phyloP scores from a whole-genome alignment of 2,888 invertebrate species.

The Himalopsyche japonica region DNA sequence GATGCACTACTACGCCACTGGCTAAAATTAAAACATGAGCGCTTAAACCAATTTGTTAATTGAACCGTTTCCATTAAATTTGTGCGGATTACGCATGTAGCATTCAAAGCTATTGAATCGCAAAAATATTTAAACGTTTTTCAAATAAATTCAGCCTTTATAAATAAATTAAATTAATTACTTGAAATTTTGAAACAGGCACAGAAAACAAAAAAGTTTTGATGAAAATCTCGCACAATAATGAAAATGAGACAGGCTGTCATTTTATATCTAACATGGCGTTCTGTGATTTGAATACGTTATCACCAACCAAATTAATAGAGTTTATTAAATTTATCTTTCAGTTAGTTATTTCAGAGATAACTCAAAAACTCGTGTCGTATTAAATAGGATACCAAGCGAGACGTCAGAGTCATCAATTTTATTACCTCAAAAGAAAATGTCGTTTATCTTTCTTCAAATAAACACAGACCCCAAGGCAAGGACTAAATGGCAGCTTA shows the following conservation, averaged over 20 bases:
- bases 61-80: not conserved
- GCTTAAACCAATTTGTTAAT: not conserved
- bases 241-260: not conserved
- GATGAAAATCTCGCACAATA: not conserved
- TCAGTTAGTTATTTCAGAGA: too few species aligned
- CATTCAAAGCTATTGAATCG: not conserved
- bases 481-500: too few species aligned
- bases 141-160: not conserved
- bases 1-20: too few species aligned
- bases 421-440: too few species aligned
- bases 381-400: too few species aligned
- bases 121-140: not conserved
- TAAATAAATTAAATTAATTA: not conserved
- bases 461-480: too few species aligned
- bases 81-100: not conserved
- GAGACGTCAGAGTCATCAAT: too few species aligned
- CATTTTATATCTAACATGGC: not conserved
- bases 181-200: not conserved
- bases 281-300: not conserved
- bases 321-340: too few species aligned
- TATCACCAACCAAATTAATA: not conserved
- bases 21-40: not conserved
- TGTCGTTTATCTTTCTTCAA: too few species aligned
- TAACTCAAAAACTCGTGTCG: too few species aligned
- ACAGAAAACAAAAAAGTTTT: not conserved